Conservation (phyloP, 1,140 invertebrate species). For the Trichonephila clavipes region DNA sequence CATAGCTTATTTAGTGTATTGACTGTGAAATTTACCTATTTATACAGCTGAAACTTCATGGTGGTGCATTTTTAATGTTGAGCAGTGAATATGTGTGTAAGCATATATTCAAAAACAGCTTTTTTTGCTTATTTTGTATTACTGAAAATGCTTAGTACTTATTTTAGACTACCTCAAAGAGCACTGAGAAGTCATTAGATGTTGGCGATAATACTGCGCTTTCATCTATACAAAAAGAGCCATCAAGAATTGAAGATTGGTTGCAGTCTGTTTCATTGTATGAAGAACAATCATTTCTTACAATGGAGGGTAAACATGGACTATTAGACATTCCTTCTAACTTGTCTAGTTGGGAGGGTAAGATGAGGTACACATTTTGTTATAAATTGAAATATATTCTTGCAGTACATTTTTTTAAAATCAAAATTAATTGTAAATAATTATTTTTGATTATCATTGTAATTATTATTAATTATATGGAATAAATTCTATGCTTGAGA, state of each 20-base stretch:
- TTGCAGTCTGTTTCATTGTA: background rate
- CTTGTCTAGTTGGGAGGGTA: conserved; percentile 19
- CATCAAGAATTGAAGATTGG: background rate
- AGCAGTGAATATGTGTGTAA: no score
- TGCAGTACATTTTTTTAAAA: no score
- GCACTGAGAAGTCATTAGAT: background rate
- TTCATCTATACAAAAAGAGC: background rate
- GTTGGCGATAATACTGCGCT: background rate
- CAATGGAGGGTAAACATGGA: background rate
- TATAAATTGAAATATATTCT: no score
- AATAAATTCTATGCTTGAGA: no score
- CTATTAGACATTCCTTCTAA: background rate
- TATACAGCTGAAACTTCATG: no score
- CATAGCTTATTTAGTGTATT: no score
- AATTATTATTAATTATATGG: no score
- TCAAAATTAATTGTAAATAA: no score
- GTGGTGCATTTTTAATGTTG: background rate
- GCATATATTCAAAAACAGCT: background rate
- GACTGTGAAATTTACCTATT: no score
- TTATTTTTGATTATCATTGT: no score
- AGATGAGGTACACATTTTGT: background rate
- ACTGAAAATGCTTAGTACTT: no score
- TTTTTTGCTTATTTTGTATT: no score
- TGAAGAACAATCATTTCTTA: background rate
- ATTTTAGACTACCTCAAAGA: background rate